Evolutionary conservation across 2,888 invertebrate genomes (phyloP).

Genomic region (Luffia ferchaultella): DNA sequence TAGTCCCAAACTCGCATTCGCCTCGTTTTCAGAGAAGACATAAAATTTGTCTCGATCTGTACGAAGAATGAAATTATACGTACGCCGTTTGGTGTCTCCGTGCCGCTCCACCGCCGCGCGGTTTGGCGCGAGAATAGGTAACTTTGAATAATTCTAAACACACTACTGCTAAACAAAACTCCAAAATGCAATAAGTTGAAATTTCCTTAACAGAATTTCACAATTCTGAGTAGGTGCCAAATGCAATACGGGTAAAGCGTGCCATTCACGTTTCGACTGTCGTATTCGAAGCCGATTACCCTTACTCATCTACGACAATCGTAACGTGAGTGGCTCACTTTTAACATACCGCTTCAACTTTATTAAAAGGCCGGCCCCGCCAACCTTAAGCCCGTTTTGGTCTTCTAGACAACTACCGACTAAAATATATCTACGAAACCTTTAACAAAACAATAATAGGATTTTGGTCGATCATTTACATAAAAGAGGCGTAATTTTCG

Average conservation of each 20-base stretch:
- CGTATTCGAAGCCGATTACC: too few relatives aligned
- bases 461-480: too few relatives aligned
- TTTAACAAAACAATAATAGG: background rate
- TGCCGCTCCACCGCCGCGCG: background rate
- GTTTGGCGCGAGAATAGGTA: background rate
- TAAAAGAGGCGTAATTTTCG: too few relatives aligned
- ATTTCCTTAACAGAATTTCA: background rate
- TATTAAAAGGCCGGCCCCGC: too few relatives aligned
- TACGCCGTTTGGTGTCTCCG: background rate
- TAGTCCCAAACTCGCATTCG: too few relatives aligned
- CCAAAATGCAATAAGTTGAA: conserved; percentile 30
- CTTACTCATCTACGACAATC: too few relatives aligned
- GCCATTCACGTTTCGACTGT: too few relatives aligned
- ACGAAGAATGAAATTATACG: background rate
- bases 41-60: too few relatives aligned
- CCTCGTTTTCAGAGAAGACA: too few relatives aligned
- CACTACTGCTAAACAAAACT: conserved; percentile 32
- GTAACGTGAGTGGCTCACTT: too few relatives aligned
- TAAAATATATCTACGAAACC: background rate
- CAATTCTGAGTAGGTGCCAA: conserved; percentile 26
- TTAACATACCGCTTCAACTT: too few relatives aligned
- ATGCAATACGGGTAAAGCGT: conserved; percentile 19
- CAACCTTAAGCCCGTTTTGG: too few relatives aligned
- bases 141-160: conserved; percentile 27
- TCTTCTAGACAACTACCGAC: background rate